Conservation (phyloP, 1,140 invertebrate genomes). For the Linepithema humile region DNA sequence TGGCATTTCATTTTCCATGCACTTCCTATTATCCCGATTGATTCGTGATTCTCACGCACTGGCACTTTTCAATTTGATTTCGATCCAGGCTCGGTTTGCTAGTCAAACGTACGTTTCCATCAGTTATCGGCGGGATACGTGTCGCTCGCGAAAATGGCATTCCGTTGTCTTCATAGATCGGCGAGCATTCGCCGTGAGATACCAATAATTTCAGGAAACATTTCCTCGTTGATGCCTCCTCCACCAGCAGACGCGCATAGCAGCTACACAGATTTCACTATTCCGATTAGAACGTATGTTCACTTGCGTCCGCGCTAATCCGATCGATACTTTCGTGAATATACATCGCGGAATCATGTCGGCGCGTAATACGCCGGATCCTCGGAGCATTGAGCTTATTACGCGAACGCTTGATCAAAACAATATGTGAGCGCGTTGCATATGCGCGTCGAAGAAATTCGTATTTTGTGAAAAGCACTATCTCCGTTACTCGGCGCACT, state of each 20-base stretch:
- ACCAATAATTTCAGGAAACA: background rate
- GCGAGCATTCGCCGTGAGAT: background rate
- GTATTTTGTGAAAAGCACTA: background rate
- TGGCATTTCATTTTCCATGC: slow-evolving; percentile 49
- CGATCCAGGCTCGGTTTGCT: background rate
- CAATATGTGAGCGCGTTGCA: background rate
- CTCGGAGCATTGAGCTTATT: background rate
- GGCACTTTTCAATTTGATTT: slow-evolving; percentile 23
- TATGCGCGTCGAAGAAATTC: background rate
- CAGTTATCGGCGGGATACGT: background rate
- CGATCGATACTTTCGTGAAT: slow-evolving; percentile 5
- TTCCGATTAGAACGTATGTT: slow-evolving; percentile 12
- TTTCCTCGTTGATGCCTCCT: background rate
- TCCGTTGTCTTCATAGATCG: slow-evolving; percentile 16
- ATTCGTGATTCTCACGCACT: slow-evolving; percentile 5
- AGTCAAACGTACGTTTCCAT: background rate
- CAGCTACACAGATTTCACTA: slow-evolving; percentile 15
- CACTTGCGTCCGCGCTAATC: background rate
- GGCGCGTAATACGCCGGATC: background rate
- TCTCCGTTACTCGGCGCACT: background rate
- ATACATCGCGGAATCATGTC: background rate
- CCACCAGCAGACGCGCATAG: background rate
- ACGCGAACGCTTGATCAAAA: background rate
- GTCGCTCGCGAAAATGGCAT: background rate
- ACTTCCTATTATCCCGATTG: slow-evolving; percentile 12